Conservation (phyloP, 1,140 invertebrate species). For the Leptinotarsa undecemlineata region DNA sequence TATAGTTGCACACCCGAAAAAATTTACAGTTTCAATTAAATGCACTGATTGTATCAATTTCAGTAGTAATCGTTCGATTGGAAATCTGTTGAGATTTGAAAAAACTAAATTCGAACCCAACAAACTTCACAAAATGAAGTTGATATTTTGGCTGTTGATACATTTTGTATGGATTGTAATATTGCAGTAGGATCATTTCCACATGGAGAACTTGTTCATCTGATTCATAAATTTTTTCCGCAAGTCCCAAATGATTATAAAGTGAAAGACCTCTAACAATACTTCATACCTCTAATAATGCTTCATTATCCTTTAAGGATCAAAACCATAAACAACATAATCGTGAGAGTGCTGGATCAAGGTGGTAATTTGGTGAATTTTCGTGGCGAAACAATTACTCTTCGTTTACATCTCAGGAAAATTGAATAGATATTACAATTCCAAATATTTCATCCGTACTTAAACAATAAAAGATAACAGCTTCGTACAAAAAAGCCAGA, state of each 20-base stretch:
- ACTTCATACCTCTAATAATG: no score
- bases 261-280: no score
- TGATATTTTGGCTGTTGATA: neutral
- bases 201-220: conserved; percentile 9
- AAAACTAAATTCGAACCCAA: neutral
- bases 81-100: neutral
- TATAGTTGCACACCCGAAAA: neutral
- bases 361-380: no score
- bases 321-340: no score
- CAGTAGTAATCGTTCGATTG: neutral
- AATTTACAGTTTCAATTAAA: neutral
- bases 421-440: neutral
- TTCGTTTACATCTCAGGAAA: no score
- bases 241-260: no score
- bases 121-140: neutral
- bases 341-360: no score
- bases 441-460: neutral
- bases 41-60: conserved; percentile 6
- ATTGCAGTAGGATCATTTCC: conserved; percentile 12
- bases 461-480: neutral
- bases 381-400: no score
- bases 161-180: conserved; percentile 16
- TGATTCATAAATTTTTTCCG: conserved; percentile 23
- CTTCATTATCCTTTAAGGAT: no score
- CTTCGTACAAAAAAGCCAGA: neutral